phyloP scores from a whole-genome alignment of 2,797 vertebrate genomes.

The Eutrigla gurnardus region DNA sequence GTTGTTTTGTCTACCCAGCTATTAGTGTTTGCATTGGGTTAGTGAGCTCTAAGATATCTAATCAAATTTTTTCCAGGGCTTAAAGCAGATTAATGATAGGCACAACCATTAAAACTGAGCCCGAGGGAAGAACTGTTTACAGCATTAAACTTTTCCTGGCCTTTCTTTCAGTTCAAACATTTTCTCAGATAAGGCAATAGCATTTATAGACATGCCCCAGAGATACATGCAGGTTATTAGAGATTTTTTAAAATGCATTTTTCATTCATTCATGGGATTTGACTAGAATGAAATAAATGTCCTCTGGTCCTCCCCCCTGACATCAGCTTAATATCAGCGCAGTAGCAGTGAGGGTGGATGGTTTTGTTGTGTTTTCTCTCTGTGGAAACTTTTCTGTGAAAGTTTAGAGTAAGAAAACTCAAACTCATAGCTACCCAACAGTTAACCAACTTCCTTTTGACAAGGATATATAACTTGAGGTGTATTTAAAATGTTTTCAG shows the following conservation, averaged over 20 bases:
- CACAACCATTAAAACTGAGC: slow-evolving; percentile 1
- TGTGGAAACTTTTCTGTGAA: background rate
- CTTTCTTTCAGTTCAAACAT: slow-evolving; percentile 19
- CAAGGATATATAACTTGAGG: background rate
- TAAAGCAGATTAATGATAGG: slow-evolving; percentile 5
- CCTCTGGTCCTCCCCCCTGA: background rate
- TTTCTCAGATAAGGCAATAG: slow-evolving; percentile 4
- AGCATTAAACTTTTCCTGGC: slow-evolving; percentile 5
- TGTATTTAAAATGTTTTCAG: background rate
- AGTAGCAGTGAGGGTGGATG: background rate
- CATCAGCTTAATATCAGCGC: slow-evolving; percentile 11
- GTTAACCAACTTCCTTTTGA: background rate
- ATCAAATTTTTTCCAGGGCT: background rate
- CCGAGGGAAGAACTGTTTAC: background rate
- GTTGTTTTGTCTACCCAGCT: background rate
- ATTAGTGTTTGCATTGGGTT: background rate
- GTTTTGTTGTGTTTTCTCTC: background rate
- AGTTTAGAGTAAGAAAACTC: background rate
- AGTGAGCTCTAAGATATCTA: background rate
- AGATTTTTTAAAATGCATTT: background rate
- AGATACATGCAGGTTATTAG: background rate
- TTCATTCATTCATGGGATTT: background rate
- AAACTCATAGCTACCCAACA: too few species aligned
- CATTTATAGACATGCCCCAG: background rate
- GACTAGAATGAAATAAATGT: background rate